Percentiles rank a stretch among this genome's conserved stretches.
Conservation (phyloP, 2,113 vertebrate genomes). For the Macrotis lagotis region DNA sequence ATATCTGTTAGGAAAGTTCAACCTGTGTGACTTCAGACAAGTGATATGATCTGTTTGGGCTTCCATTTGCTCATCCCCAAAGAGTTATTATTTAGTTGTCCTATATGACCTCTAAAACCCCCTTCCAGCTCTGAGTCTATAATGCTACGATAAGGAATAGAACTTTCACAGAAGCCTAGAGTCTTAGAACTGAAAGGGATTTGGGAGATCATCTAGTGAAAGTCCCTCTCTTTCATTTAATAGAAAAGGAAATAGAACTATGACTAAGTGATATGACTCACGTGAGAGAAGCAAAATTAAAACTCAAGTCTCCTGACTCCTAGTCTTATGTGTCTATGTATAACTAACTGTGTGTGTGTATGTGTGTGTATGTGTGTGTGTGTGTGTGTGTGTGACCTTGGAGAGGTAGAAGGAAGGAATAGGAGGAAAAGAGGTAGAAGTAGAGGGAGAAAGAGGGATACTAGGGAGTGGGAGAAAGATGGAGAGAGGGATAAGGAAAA, state of each 20-base stretch:
- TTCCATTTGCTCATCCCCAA: background rate
- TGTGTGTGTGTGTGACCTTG: no score
- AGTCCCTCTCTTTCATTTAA: background rate
- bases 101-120: background rate
- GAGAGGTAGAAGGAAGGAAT: rapidly evolving
- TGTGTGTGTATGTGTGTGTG: no score
- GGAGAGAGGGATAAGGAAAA: background rate
- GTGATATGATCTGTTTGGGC: background rate
- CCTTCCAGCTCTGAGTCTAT: background rate
- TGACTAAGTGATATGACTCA: background rate
- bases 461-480: no score
- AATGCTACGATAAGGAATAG: background rate
- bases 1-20: slow-evolving; percentile 38
- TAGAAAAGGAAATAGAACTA: background rate
- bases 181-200: background rate
- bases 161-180: background rate
- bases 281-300: background rate
- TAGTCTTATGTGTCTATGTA: background rate
- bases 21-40: background rate
- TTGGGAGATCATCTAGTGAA: background rate
- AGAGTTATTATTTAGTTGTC: background rate
- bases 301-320: background rate
- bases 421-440: background rate
- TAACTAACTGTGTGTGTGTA: no score
- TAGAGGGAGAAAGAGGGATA: no score